Percentiles rank a stretch among this genome's conserved stretches.
Evolutionary conservation across 92 coral and sea anemone species (phyloP).

Genomic region (Siderastrea radians): DNA sequence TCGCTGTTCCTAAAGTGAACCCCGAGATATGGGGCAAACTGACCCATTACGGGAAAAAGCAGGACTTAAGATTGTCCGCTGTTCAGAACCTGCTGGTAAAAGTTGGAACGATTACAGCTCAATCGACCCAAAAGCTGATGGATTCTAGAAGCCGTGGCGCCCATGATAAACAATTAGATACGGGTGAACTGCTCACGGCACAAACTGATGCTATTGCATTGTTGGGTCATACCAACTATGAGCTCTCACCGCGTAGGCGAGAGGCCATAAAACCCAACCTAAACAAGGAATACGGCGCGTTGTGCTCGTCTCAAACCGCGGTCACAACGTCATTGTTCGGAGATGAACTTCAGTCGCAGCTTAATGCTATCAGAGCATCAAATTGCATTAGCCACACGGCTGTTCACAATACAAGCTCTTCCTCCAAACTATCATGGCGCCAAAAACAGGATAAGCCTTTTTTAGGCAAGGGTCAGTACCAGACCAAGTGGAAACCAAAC

Average conservation of each 20-base stretch:
- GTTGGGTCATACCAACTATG: constrained; percentile 29
- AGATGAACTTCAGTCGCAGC: constrained; percentile 51
- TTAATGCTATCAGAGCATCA: constrained; percentile 22
- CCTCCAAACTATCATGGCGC: background rate
- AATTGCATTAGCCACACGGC: constrained; percentile 42
- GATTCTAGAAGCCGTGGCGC: background rate
- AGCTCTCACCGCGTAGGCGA: constrained; percentile 28
- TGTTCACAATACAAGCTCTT: background rate
- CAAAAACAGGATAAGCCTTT: constrained; percentile 23
- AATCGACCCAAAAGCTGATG: background rate
- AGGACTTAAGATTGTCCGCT: constrained; percentile 35
- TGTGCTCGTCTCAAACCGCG: constrained; percentile 7
- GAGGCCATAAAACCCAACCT: background rate
- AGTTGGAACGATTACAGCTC: background rate
- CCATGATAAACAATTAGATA: background rate
- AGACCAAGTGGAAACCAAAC: background rate
- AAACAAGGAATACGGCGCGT: constrained; percentile 34
- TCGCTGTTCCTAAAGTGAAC: constrained; percentile 30
- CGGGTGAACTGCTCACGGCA: background rate
- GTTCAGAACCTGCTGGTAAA: constrained; percentile 28
- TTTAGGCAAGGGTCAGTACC: constrained; percentile 37
- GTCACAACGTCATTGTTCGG: constrained; percentile 46
- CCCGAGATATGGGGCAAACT: constrained; percentile 37
- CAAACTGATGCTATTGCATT: constrained; percentile 14
- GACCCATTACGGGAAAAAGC: constrained; percentile 22